These are phyloP conservation scores for Aramus guarauna DNA, from an alignment of 2,113 vertebrate genomes.

Conservation along the genomic window DNA sequence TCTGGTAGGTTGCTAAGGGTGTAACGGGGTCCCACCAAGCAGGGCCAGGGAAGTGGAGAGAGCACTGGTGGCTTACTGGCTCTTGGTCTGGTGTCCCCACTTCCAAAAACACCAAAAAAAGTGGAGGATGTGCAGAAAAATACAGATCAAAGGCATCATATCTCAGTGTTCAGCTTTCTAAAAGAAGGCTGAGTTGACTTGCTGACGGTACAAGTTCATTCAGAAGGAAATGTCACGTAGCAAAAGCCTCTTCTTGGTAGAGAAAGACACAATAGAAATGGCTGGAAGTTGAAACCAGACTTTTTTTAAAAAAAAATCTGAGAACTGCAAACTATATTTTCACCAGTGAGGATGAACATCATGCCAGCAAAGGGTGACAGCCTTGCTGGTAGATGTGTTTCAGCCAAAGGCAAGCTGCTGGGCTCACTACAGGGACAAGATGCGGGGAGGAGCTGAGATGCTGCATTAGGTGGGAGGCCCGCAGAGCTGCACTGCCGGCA, in stretches of 20 bases:
- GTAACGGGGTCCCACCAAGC: not conserved
- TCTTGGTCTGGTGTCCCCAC: not conserved
- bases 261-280: not conserved
- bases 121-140: not conserved
- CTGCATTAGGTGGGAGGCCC: accelerated
- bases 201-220: not conserved
- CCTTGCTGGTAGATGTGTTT: not conserved
- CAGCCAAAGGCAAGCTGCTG: not conserved
- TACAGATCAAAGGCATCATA: not conserved
- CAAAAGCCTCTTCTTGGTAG: not conserved
- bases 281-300: not conserved
- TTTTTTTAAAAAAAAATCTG: not conserved
- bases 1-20: not conserved
- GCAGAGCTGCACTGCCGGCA: accelerated
- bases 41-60: not conserved
- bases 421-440: not conserved
- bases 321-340: not conserved
- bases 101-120: not conserved
- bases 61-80: not conserved
- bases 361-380: not conserved
- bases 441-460: not conserved
- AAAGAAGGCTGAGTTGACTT: not conserved
- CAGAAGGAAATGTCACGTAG: not conserved
- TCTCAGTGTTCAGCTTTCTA: not conserved
- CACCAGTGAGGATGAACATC: not conserved